phyloP scores from a whole-genome alignment of 2,113 vertebrate species.

The Falco punctatus region DNA sequence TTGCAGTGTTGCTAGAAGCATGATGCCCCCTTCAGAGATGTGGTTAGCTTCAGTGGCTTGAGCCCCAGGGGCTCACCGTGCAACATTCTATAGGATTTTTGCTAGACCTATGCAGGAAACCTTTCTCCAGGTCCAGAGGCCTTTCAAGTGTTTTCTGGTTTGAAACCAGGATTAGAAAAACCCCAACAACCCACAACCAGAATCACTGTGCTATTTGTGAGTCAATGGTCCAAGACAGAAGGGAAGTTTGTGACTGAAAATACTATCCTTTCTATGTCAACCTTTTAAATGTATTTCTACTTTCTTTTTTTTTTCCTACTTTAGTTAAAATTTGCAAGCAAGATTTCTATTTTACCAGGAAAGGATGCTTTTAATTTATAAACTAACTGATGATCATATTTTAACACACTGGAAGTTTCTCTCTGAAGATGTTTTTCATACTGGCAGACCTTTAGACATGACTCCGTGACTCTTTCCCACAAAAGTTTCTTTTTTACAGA shows the following conservation, averaged over 20 bases:
- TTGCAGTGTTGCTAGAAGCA: background rate
- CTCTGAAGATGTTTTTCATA: background rate
- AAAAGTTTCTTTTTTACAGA: background rate
- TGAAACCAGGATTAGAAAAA: background rate
- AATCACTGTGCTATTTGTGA: background rate
- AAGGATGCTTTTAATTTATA: background rate
- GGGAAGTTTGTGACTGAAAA: background rate
- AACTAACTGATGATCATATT: background rate
- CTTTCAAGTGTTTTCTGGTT: background rate
- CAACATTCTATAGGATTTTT: background rate
- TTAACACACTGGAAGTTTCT: background rate
- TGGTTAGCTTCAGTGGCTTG: background rate
- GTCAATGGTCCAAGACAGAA: background rate
- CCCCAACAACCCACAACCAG: rapidly evolving
- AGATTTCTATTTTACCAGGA: background rate
- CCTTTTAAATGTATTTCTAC: background rate
- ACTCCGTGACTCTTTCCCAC: background rate
- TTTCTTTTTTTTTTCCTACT: background rate
- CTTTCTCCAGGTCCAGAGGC: background rate
- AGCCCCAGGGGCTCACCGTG: background rate
- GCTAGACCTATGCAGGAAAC: background rate
- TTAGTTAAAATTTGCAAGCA: background rate
- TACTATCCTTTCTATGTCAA: background rate
- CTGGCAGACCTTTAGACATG: background rate
- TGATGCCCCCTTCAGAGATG: background rate